Evolutionary conservation across 2,888 invertebrate species (phyloP).

Genomic region (Limnephilus auricula): DNA sequence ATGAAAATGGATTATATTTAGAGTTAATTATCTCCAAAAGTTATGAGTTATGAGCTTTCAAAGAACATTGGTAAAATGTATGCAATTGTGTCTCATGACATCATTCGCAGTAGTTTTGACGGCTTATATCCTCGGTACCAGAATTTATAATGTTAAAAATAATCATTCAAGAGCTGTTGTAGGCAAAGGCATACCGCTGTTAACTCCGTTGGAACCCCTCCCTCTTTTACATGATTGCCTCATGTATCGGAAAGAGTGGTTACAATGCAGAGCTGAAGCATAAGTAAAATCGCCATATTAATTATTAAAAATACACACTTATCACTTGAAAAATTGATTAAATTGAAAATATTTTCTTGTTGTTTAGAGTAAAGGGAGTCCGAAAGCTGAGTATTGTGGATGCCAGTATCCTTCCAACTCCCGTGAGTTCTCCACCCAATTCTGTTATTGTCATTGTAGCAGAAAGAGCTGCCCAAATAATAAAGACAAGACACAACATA

Average conservation of each 20-base stretch:
- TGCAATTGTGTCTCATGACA: too few relatives aligned
- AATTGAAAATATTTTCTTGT: not conserved
- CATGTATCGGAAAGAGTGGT: not conserved
- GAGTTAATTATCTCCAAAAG: too few relatives aligned
- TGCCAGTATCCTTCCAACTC: conserved; percentile 88
- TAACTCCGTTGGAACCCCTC: not conserved
- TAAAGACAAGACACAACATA: conserved; percentile 68
- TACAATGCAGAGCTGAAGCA: not conserved
- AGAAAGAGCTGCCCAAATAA: conserved; percentile 80
- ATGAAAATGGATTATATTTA: not conserved
- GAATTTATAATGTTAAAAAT: not conserved
- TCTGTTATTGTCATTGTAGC: conserved; percentile 83
- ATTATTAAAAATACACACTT: not conserved
- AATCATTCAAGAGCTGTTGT: not conserved
- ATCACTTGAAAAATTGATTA: not conserved
- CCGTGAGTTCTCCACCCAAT: conserved; percentile 87
- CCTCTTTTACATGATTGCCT: not conserved
- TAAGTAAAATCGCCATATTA: not conserved
- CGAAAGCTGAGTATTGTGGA: conserved; percentile 85
- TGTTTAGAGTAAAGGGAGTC: conserved; percentile 80
- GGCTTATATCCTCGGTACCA: too few relatives aligned
- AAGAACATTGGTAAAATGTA: too few relatives aligned
- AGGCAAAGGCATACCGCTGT: not conserved
- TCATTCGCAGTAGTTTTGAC: too few relatives aligned
- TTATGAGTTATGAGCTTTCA: too few relatives aligned